Evolutionary conservation across 2,888 invertebrate genomes (phyloP).

Genomic region (Dryococelus australis): DNA sequence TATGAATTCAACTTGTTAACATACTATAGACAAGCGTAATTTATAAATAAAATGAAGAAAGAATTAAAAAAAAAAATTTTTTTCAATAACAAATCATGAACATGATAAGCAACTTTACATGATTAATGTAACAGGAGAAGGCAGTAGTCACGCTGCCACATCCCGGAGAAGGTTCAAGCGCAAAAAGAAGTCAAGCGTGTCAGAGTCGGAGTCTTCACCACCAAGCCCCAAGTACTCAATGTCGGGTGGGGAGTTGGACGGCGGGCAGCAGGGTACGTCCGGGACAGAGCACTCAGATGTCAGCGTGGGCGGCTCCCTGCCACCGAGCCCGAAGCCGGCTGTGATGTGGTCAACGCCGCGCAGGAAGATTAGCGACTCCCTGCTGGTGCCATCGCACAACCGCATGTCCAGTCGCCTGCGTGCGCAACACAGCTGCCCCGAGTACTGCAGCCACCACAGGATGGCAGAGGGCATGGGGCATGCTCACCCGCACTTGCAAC

Average conservation of each 20-base stretch:
- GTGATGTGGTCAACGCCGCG: slow-evolving; percentile 39
- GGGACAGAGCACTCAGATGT: slow-evolving; percentile 28
- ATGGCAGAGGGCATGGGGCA: slow-evolving; percentile 3
- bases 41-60: too few relatives aligned
- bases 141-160: slow-evolving; percentile 39
- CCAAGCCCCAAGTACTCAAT: slow-evolving; percentile 41
- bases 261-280: slow-evolving; percentile 29
- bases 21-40: too few relatives aligned
- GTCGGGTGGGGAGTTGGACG: slow-evolving; percentile 35
- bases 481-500: slow-evolving; percentile 29
- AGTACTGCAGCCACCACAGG: slow-evolving; percentile 28
- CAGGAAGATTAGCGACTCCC: slow-evolving; percentile 43
- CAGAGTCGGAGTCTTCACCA: slow-evolving; percentile 48
- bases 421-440: slow-evolving; percentile 42
- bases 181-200: slow-evolving; percentile 50
- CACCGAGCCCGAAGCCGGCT: slow-evolving; percentile 39
- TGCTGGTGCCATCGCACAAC: slow-evolving; percentile 38
- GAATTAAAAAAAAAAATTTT: too few relatives aligned
- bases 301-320: slow-evolving; percentile 40
- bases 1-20: too few relatives aligned
- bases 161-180: slow-evolving; percentile 45
- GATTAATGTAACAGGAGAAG: slow-evolving; percentile 38
- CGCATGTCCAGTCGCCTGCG: slow-evolving; percentile 34
- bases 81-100: too few relatives aligned
- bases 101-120: too few relatives aligned